Evolutionary conservation across 2,888 invertebrate genomes (phyloP).

Genomic region (Sphinx pinastri): DNA sequence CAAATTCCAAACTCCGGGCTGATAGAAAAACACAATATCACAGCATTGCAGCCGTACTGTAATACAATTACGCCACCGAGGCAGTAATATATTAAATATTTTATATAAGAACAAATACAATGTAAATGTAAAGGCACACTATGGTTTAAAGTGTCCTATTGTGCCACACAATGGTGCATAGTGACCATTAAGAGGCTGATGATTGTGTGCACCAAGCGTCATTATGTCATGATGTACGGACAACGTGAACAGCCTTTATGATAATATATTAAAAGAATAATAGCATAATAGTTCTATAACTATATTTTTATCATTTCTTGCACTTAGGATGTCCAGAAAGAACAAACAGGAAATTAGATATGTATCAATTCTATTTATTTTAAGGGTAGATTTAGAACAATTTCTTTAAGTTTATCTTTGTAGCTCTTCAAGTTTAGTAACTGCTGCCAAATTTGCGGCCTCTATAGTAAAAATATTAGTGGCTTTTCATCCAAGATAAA

Average conservation of each 20-base stretch:
- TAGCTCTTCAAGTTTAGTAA: no score
- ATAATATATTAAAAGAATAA: background rate
- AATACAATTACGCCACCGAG: no score
- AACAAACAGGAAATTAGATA: no score
- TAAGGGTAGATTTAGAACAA: no score
- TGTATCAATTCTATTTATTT: no score
- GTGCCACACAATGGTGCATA: background rate
- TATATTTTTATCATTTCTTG: background rate
- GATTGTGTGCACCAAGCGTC: background rate
- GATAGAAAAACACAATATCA: no score
- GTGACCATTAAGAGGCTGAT: background rate
- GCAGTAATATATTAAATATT: background rate
- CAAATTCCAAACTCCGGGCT: no score
- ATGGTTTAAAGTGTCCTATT: background rate
- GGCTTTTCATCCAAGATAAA: no score
- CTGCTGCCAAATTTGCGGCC: no score
- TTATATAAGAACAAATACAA: background rate
- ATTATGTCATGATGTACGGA: conserved; percentile 3
- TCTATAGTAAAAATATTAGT: no score
- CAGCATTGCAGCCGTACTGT: no score
- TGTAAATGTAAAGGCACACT: background rate
- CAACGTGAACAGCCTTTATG: background rate
- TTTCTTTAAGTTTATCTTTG: no score
- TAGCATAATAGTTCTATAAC: background rate
- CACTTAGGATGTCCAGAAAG: background rate